phyloP scores from a whole-genome alignment of 1,140 invertebrate species.

The Drosophila kanapiae region DNA sequence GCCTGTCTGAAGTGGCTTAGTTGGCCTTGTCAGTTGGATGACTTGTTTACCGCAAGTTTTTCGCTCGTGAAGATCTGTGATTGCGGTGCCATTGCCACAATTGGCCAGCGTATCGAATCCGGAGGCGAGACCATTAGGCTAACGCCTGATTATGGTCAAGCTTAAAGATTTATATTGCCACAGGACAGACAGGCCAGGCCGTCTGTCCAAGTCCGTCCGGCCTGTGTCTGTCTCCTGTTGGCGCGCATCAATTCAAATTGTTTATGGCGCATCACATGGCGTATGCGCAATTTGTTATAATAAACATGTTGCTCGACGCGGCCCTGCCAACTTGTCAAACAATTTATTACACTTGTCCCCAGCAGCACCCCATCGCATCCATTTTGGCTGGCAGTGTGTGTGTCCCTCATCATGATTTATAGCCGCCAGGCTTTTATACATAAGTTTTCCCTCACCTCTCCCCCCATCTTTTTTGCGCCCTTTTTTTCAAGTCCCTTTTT shows the following conservation, averaged over 20 bases:
- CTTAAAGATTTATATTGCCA: conserved; percentile 66
- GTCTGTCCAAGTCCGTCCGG: not conserved
- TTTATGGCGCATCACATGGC: conserved; percentile 72
- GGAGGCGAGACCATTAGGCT: conserved; percentile 14
- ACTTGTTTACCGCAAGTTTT: conserved; percentile 65
- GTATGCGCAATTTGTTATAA: conserved; percentile 81
- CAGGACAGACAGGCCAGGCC: not conserved
- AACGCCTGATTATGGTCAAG: conserved; percentile 49
- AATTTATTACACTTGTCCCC: conserved; percentile 70
- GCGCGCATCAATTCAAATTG: conserved; percentile 68
- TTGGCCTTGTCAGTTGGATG: conserved; percentile 63
- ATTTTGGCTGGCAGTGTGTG: conserved; percentile 33
- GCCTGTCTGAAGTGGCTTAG: conserved; percentile 34
- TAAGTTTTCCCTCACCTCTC: conserved; percentile 41
- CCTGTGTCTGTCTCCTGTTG: conserved; percentile 6
- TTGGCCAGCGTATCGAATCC: conserved; percentile 14
- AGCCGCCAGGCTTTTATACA: conserved; percentile 55
- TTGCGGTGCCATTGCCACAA: conserved; percentile 35
- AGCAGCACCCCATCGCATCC: conserved; percentile 4
- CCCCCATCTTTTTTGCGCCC: conserved; percentile 3
- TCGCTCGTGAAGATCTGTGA: conserved; percentile 18
- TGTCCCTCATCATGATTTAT: conserved; percentile 62
- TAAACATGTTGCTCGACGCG: conserved; percentile 75
- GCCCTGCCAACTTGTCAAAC: conserved; percentile 76
- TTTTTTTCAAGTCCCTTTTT: conserved; percentile 23